phyloP scores from a whole-genome alignment of 23 tunicate species.

The Corella eumyota region DNA sequence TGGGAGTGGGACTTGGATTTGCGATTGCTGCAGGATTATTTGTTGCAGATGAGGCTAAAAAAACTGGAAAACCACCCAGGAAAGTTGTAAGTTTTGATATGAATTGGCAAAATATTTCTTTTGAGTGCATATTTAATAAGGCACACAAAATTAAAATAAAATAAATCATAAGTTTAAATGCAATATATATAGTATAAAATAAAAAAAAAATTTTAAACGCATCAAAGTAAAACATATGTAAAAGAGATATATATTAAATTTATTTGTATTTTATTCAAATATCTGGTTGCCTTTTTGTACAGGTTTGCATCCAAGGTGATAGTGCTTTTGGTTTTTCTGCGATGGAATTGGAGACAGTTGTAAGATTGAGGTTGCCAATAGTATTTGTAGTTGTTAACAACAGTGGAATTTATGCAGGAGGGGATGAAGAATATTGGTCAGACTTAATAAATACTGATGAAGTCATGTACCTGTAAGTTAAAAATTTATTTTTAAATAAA shows the following conservation, averaged over 20 bases:
- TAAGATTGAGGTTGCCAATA: slow-evolving; percentile 74
- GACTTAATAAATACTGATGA: slow-evolving; percentile 48
- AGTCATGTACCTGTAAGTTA: slow-evolving; percentile 19
- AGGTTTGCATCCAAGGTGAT: slow-evolving; percentile 94
- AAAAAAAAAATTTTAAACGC: too few relatives aligned
- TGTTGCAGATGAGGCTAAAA: slow-evolving; percentile 41
- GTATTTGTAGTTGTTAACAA: slow-evolving; percentile 87
- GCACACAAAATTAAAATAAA: too few relatives aligned
- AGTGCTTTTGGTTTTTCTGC: slow-evolving; percentile 97
- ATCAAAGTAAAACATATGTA: too few relatives aligned
- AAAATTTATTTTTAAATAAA: too few relatives aligned
- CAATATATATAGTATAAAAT: too few relatives aligned
- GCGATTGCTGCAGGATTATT: slow-evolving; percentile 77
- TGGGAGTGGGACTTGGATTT: slow-evolving; percentile 95
- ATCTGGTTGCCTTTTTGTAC: neutral
- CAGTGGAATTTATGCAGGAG: slow-evolving; percentile 65
- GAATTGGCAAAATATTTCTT: too few relatives aligned
- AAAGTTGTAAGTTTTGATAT: slow-evolving; percentile 60
- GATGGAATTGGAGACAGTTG: slow-evolving; percentile 86
- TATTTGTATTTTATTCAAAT: too few relatives aligned
- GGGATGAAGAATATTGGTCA: slow-evolving; percentile 48
- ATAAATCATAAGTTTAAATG: too few relatives aligned
- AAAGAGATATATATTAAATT: too few relatives aligned
- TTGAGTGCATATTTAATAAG: too few relatives aligned
- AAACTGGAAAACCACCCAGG: slow-evolving; percentile 17